These are phyloP conservation scores for Spilarctia lutea DNA, from an alignment of 2,888 invertebrate species.

Conservation along the genomic window DNA sequence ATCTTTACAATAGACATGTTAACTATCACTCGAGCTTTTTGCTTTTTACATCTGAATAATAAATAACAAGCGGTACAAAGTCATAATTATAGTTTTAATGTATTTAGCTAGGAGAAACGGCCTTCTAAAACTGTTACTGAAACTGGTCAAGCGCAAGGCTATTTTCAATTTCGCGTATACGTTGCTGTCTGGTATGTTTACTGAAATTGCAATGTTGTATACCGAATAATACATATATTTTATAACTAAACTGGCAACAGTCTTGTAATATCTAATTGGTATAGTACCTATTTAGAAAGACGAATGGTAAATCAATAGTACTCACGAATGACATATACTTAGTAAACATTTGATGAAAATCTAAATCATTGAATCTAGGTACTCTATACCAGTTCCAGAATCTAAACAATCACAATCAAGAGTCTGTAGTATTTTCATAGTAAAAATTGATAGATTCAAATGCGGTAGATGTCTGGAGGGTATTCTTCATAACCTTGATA, in stretches of 20 bases:
- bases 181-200: conserved; percentile 7
- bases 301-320: background rate
- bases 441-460: background rate
- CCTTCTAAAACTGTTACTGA: conserved; percentile 38
- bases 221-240: background rate
- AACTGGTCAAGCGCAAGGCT: conserved; percentile 69
- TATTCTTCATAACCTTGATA: background rate
- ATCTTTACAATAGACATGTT: background rate
- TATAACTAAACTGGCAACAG: background rate
- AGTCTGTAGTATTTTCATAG: background rate
- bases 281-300: background rate
- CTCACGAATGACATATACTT: background rate
- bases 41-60: background rate
- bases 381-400: background rate
- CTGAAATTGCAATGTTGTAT: conserved; percentile 20
- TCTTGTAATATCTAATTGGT: background rate
- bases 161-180: conserved; percentile 54
- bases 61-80: background rate
- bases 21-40: background rate
- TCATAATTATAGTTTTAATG: background rate
- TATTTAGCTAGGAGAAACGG: background rate
- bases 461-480: no score
- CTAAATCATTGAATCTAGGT: no score
- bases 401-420: no score
- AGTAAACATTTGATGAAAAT: background rate